Evolutionary conservation across 92 coral and sea anemone species (phyloP).

Genomic region (Epizoanthus stellaris): DNA sequence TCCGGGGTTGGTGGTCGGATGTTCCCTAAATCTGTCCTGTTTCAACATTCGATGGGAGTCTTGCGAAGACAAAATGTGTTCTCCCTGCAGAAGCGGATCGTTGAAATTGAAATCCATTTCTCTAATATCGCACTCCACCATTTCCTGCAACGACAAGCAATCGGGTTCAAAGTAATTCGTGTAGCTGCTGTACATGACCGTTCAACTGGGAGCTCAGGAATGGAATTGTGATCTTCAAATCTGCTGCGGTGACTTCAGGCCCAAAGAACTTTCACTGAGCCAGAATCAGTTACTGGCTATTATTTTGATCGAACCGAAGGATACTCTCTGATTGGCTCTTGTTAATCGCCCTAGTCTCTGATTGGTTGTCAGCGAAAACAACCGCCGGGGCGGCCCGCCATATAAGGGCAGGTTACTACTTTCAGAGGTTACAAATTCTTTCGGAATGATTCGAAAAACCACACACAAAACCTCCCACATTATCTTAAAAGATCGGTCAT

Average conservation of each 20-base stretch:
- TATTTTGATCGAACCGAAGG: constrained; percentile 84
- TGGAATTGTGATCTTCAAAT: constrained; percentile 36
- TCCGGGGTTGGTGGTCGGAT: constrained; percentile 71
- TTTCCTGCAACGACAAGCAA: constrained; percentile 88
- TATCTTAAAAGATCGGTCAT: constrained; percentile 22
- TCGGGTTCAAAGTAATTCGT: constrained; percentile 82
- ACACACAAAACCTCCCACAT: constrained; percentile 57
- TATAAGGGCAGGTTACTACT: constrained; percentile 99
- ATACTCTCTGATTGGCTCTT: constrained; percentile 83
- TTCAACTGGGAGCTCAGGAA: constrained; percentile 48
- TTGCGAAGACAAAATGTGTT: constrained; percentile 72
- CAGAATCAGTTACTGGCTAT: constrained; percentile 99
- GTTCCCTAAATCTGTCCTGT: constrained; percentile 78
- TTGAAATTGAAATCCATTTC: constrained; percentile 97
- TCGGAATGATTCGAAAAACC: constrained; percentile 84
- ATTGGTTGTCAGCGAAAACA: constrained; percentile 98
- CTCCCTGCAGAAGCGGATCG: constrained; percentile 94
- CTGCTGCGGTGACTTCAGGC: constrained; percentile 44
- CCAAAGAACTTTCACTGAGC: constrained; percentile 68
- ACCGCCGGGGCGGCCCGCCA: constrained; percentile 84
- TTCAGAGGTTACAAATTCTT: constrained; percentile 95
- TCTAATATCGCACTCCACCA: constrained; percentile 94
- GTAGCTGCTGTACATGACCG: constrained; percentile 84
- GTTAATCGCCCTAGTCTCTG: constrained; percentile 65
- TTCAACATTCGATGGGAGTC: constrained; percentile 76